Evolutionary conservation across 2,113 vertebrate species (phyloP).

Genomic region (Dolichotis patagonum): DNA sequence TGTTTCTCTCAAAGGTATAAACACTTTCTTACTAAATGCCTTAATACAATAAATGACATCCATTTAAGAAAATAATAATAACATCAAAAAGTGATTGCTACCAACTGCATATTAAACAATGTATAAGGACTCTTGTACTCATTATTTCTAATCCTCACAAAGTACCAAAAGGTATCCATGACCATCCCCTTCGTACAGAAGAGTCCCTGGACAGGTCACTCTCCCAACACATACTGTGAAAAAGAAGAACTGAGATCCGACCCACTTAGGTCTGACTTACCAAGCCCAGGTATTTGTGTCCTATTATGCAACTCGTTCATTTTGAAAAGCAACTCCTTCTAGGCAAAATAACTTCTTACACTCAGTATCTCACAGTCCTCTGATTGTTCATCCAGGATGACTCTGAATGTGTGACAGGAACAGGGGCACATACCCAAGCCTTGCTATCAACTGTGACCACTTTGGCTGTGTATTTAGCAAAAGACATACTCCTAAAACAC

Average conservation of each 20-base stretch:
- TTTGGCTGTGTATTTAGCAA: background rate
- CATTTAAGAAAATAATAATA: background rate
- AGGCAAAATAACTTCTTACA: background rate
- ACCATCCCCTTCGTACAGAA: background rate
- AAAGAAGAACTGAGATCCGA: background rate
- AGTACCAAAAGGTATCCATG: background rate
- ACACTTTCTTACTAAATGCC: background rate
- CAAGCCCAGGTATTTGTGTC: background rate
- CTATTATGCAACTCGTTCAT: background rate
- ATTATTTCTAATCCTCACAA: constrained; percentile 40
- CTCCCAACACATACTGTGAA: background rate
- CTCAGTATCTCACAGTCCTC: background rate
- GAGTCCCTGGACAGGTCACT: background rate
- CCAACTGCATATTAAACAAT: background rate
- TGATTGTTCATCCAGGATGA: background rate
- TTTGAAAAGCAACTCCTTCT: background rate
- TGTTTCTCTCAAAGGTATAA: background rate
- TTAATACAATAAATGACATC: background rate
- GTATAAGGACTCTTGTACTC: background rate
- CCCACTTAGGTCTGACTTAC: background rate
- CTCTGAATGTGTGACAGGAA: background rate
- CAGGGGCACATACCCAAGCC: background rate
- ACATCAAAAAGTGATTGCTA: background rate
- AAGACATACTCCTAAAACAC: constrained; percentile 6
- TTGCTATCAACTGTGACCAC: background rate